phyloP scores from a whole-genome alignment of 2,113 vertebrate species.

The Mus spicilegus region DNA sequence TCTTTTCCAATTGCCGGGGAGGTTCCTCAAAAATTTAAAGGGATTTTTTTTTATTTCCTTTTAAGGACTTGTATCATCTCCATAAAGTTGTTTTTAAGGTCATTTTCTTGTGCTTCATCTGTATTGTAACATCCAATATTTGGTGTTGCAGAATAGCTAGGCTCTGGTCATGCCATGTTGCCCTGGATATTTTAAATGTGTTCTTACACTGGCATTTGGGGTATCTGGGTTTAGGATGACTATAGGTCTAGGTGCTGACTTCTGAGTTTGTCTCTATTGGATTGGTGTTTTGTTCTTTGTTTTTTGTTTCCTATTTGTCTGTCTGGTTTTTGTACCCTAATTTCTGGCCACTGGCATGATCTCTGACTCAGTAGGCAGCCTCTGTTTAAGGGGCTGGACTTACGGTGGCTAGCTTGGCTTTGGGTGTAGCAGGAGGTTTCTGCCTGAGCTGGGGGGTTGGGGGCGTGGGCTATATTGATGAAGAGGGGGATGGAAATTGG shows the following conservation, averaged over 20 bases:
- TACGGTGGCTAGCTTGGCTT: too few relatives aligned
- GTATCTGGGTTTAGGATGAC: background rate
- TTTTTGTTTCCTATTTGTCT: background rate
- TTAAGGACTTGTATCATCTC: background rate
- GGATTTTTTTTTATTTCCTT: background rate
- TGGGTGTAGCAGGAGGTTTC: background rate
- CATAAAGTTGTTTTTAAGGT: background rate
- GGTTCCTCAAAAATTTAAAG: background rate
- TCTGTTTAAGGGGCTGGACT: background rate
- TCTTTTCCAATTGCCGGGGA: too few relatives aligned
- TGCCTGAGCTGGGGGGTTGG: background rate
- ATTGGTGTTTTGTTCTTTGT: background rate
- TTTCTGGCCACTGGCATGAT: background rate
- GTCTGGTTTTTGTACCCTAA: background rate
- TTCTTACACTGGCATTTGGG: too few relatives aligned
- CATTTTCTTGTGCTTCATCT: background rate
- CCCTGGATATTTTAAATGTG: background rate
- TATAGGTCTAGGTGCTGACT: background rate
- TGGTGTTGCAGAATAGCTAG: background rate
- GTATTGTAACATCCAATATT: background rate
- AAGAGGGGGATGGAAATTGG: background rate
- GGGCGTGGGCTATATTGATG: background rate
- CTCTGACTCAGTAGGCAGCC: background rate
- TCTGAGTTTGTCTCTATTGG: background rate
- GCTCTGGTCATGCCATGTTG: background rate